These are phyloP conservation scores for Oasisia sp. DNA, from an alignment of 2,888 invertebrate species.

Conservation along the genomic window DNA sequence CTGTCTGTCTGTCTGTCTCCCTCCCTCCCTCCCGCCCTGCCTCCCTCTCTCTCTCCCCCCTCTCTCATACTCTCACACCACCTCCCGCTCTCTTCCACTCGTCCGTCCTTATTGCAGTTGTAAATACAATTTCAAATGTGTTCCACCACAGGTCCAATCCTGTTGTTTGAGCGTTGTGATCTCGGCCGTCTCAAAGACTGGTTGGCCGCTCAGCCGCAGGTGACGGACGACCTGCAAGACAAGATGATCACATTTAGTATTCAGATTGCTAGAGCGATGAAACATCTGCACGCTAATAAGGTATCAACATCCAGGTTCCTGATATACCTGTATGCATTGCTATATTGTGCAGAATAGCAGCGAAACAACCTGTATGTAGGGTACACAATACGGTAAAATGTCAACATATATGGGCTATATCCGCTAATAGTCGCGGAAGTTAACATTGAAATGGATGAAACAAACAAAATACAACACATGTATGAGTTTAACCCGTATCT, in stretches of 20 bases:
- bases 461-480: too few species aligned
- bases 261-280: slow-evolving; percentile 30
- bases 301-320: neutral
- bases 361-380: neutral
- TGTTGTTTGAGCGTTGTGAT: slow-evolving; percentile 31
- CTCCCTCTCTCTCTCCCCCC: too few species aligned
- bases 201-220: slow-evolving; percentile 18
- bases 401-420: neutral
- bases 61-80: too few species aligned
- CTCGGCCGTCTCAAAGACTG: slow-evolving; percentile 28
- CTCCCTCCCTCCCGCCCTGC: too few species aligned
- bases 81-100: too few species aligned
- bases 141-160: slow-evolving; percentile 1
- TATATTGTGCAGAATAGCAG: neutral
- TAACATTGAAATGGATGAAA: too few species aligned
- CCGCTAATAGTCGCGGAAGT: neutral
- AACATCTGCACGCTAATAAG: slow-evolving; percentile 28
- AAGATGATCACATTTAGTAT: slow-evolving; percentile 28
- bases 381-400: neutral
- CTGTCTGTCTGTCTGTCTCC: too few species aligned
- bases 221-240: slow-evolving; percentile 20
- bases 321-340: neutral
- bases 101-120: too few species aligned
- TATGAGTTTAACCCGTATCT: too few species aligned
- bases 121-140: neutral